A percentile compares a stretch with the other conserved stretches of the same genome.
These are phyloP conservation scores for Metalampra italica DNA, from an alignment of 2,888 invertebrate genomes.

Conservation along the genomic window DNA sequence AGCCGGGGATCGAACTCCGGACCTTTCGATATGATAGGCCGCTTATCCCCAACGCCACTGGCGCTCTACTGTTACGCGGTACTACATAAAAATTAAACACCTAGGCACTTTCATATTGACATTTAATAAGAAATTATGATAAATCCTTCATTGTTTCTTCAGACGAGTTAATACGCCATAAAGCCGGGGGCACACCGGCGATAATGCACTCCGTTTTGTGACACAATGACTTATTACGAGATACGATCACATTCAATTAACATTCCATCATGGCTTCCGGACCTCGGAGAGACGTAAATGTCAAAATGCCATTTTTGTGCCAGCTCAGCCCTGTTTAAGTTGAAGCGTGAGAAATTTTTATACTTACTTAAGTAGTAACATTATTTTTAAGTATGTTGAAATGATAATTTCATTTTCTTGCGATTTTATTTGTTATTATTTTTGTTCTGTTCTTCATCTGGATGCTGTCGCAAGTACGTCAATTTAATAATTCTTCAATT, in stretches of 20 bases:
- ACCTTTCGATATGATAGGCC: too few species aligned
- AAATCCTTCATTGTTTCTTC: background rate
- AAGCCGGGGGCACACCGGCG: conserved; percentile 39
- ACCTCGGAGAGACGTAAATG: conserved; percentile 50
- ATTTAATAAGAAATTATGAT: background rate
- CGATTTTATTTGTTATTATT: too few species aligned
- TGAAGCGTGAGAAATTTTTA: conserved; percentile 16
- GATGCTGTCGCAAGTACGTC: too few species aligned
- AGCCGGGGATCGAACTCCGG: too few species aligned
- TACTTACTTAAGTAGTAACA: background rate
- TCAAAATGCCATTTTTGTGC: conserved; percentile 52
- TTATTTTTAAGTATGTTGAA: background rate
- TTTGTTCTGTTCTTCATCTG: too few species aligned
- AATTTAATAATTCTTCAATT: too few species aligned
- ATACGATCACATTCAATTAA: conserved; percentile 72
- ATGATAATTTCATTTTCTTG: background rate
- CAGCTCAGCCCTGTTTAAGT: conserved; percentile 19
- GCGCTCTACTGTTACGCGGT: too few species aligned
- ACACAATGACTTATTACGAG: conserved; percentile 71
- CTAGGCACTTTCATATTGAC: background rate
- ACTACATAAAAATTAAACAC: background rate
- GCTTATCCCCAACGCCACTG: too few species aligned
- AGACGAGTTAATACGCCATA: background rate
- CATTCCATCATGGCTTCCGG: conserved; percentile 58
- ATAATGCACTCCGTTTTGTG: conserved; percentile 31